Conservation (phyloP, 2,113 vertebrate species). For the Reinhardtius hippoglossoides region DNA sequence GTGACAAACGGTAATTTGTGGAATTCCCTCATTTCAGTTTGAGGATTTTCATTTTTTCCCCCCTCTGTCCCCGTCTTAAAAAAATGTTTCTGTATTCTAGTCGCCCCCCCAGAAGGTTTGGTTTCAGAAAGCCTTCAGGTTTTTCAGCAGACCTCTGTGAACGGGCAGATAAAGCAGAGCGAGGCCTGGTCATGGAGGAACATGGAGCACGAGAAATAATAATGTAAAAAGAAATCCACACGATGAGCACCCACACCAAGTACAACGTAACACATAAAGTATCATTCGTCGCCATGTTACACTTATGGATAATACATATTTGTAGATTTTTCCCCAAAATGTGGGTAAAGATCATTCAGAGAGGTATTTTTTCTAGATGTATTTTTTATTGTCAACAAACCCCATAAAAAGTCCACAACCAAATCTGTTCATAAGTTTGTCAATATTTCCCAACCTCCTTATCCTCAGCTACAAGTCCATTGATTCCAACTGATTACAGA, state of each 20-base stretch:
- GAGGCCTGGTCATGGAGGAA: constrained; percentile 56
- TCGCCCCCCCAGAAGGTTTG: constrained; percentile 69
- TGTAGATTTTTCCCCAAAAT: not conserved
- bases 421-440: not conserved
- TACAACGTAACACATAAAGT: constrained; percentile 4
- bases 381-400: not conserved
- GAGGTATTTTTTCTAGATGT: not conserved
- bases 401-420: not conserved
- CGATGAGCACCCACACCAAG: constrained; percentile 28
- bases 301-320: not conserved
- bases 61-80: constrained; percentile 53
- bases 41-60: constrained; percentile 72
- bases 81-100: constrained; percentile 55
- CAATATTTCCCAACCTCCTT: not conserved
- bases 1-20: constrained; percentile 83
- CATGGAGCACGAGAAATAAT: constrained; percentile 53
- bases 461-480: not conserved
- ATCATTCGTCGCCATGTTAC: constrained; percentile 45
- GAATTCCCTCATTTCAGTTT: constrained; percentile 84
- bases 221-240: constrained; percentile 54
- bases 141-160: constrained; percentile 76
- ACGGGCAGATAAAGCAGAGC: constrained; percentile 79
- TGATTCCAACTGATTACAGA: not conserved
- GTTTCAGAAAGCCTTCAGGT: constrained; percentile 81
- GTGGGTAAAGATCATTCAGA: not conserved